Evolutionary conservation across 1,140 invertebrate species (phyloP).

Genomic region (Paraescarpia echinospica): DNA sequence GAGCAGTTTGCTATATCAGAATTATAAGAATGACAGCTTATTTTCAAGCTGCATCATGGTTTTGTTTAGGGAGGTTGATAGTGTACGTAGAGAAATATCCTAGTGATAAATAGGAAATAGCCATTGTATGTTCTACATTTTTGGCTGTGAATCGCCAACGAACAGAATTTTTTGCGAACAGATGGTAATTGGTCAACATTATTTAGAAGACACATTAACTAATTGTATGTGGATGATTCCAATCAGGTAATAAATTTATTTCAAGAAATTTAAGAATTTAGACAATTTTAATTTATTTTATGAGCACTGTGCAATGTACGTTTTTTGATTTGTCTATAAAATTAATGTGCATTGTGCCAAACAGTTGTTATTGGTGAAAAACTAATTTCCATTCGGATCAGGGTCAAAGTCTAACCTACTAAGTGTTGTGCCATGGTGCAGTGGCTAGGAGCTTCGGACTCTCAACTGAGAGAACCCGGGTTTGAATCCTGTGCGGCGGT

Average conservation of each 20-base stretch:
- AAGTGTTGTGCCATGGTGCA: too few relatives aligned
- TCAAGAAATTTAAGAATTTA: not conserved
- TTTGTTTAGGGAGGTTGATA: not conserved
- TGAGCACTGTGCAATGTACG: too few relatives aligned
- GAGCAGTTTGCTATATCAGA: not conserved
- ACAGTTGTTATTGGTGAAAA: not conserved
- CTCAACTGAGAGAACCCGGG: too few relatives aligned
- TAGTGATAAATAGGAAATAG: too few relatives aligned
- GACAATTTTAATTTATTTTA: too few relatives aligned
- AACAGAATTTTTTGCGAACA: too few relatives aligned
- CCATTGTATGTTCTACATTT: too few relatives aligned
- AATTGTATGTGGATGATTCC: not conserved
- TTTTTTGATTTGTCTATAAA: too few relatives aligned
- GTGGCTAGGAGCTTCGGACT: too few relatives aligned
- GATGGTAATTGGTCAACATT: not conserved
- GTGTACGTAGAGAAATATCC: not conserved
- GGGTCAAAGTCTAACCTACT: not conserved
- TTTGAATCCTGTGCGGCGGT: too few relatives aligned
- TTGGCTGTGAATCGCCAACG: too few relatives aligned
- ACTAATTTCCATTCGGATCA: not conserved
- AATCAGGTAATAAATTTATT: not conserved
- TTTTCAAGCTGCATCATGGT: not conserved
- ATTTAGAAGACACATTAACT: not conserved
- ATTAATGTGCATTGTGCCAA: too few relatives aligned
- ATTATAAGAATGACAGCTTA: not conserved